A percentile compares a stretch with the other conserved stretches of the same genome.
phyloP scores from a whole-genome alignment of 1,140 invertebrate species.

The Papilio dardanus region DNA sequence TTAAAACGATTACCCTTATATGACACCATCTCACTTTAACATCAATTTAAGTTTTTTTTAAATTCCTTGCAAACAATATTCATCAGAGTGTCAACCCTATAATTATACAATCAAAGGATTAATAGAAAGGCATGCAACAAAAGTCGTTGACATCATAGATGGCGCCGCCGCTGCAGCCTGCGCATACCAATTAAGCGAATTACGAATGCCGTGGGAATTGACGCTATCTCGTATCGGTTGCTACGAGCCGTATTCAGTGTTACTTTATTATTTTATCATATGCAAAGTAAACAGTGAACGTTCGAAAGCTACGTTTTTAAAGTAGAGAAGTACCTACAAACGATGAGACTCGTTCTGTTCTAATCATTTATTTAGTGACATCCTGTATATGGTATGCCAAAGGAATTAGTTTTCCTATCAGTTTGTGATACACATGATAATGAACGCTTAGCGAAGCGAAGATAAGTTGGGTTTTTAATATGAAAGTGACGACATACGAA shows the following conservation, averaged over 20 bases:
- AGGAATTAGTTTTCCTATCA: too few species aligned
- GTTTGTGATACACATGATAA: too few species aligned
- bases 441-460: too few species aligned
- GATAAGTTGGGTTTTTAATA: too few species aligned
- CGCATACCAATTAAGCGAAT: conserved; percentile 62
- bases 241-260: conserved; percentile 1
- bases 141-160: conserved; percentile 49
- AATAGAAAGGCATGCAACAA: conserved; percentile 50
- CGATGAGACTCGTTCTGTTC: too few species aligned
- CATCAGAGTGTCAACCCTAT: not conserved
- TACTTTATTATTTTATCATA: conserved; percentile 17
- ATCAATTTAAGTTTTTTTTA: not conserved
- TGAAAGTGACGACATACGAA: too few species aligned
- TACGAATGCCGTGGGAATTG: conserved; percentile 54
- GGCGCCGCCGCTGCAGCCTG: conserved; percentile 47
- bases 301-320: conserved; percentile 26
- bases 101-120: conserved; percentile 42
- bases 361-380: too few species aligned
- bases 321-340: too few species aligned
- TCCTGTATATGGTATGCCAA: too few species aligned
- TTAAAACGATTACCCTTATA: not conserved
- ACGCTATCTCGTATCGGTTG: not conserved
- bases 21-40: not conserved
- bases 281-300: not conserved
- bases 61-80: not conserved